These are phyloP conservation scores for Lithophane semibrunnea DNA, from an alignment of 2,888 invertebrate species.

Conservation along the genomic window DNA sequence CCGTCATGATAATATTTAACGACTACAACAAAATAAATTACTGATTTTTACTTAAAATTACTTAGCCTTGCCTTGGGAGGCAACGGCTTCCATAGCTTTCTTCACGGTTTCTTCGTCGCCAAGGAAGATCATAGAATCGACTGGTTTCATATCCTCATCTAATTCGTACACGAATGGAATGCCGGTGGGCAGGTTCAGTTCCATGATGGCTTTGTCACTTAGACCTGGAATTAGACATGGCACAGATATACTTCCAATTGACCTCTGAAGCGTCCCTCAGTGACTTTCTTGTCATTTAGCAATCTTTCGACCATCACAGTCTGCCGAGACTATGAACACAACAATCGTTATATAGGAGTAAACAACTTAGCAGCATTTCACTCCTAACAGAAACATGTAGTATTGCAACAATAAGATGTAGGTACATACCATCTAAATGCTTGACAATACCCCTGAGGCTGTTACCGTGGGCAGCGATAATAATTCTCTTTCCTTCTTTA, in stretches of 20 bases:
- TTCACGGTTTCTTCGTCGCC: constrained; percentile 95
- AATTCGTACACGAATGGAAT: constrained; percentile 95
- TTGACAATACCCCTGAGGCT: constrained; percentile 96
- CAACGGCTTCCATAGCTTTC: constrained; percentile 94
- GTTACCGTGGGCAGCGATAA: constrained; percentile 97
- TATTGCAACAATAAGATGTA: not conserved
- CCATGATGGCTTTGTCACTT: constrained; percentile 93
- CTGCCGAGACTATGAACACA: not conserved
- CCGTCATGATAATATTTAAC: constrained; percentile 25
- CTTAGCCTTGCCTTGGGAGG: constrained; percentile 95
- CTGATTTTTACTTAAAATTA: constrained; percentile 69
- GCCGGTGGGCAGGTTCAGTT: constrained; percentile 94
- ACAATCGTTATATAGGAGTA: not conserved
- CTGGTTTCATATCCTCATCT: constrained; percentile 92
- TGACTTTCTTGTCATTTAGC: not conserved
- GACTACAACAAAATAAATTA: constrained; percentile 52
- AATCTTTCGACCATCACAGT: constrained; percentile 1
- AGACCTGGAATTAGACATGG: constrained; percentile 87
- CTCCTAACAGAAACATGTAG: not conserved
- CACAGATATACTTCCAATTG: not conserved
- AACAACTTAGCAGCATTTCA: not conserved
- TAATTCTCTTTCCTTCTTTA: constrained; percentile 94
- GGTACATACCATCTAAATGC: constrained; percentile 93
- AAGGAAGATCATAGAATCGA: constrained; percentile 93
- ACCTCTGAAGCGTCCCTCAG: not conserved